These are phyloP conservation scores for Oophaga sylvatica DNA, from an alignment of 2,797 vertebrate species.

Conservation along the genomic window DNA sequence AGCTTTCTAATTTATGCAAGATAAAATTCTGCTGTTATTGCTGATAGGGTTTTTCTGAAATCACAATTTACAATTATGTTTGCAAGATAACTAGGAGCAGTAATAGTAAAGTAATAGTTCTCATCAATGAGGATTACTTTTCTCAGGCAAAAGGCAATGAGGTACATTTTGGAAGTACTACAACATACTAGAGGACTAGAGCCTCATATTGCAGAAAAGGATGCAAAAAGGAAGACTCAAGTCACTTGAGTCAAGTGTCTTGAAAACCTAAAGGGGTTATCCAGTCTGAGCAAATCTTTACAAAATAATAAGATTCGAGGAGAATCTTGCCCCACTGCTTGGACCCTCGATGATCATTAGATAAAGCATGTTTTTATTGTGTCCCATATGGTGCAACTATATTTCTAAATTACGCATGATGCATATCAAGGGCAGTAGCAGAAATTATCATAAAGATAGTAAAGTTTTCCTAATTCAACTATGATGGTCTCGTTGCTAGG, in stretches of 20 bases:
- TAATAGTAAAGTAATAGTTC: neutral
- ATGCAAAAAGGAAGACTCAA: neutral
- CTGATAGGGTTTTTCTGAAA: neutral
- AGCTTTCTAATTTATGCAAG: neutral
- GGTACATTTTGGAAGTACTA: neutral
- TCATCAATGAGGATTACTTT: neutral
- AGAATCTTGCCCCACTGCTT: neutral
- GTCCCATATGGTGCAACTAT: neutral
- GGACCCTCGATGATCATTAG: neutral
- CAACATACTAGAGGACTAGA: neutral
- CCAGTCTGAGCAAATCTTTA: neutral
- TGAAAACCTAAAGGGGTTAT: neutral
- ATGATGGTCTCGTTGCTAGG: too few relatives aligned
- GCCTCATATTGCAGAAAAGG: too few relatives aligned
- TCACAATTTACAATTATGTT: neutral
- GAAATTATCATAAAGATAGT: too few relatives aligned
- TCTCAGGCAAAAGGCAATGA: neutral
- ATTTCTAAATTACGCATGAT: too few relatives aligned
- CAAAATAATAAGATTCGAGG: neutral
- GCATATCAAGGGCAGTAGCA: too few relatives aligned
- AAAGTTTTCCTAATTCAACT: too few relatives aligned
- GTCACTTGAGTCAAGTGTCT: neutral
- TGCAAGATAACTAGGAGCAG: neutral
- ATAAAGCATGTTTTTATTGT: neutral
- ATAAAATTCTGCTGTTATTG: neutral